Base-by-base conservation (phyloP, 2,113 vertebrate genomes). In the Setophaga petechia region DNA sequence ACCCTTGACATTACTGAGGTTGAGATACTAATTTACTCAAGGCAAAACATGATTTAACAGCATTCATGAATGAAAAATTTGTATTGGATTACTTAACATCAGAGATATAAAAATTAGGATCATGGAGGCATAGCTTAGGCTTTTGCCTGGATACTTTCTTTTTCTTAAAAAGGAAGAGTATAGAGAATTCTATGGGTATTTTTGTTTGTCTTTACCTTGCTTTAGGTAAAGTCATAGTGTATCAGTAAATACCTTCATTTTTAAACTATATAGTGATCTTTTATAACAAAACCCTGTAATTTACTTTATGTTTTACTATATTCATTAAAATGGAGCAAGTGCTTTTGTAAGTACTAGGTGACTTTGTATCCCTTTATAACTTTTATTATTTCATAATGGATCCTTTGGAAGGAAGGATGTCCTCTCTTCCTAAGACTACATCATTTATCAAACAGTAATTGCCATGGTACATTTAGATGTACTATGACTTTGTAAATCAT, bases 381-480 rank as follows among this genome's bases (percentile, higher is more conserved):
- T 93, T 81, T 15, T 11, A 7, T 43, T 68, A 63, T 90, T 95
- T 91, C 33, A 51, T 84, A 37, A 62, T 25, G 10, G 66, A 30
- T 72, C 31, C 21, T 88, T 62, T 86, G 75, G 72, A 94, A 89
- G 54, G 47, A 72, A 92, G 21, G 15, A n/a, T 68, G 33, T 66
- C 47, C 63, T 94, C 23, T 89, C 61, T 52, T 77, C 43, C 28
- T 54, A 61, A 61, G 51, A 73, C 57, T 63, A 10, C 57, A 44
- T 61, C 6, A 66, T 93, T 95, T 90, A 80, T 79, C 83, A 82
- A 89, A 59, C 83, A 87, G 22, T 79, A 79, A 85, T 92, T 84
- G 35, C 69, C 44, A 23, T 11, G 20, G 28, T 78, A 20, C 44
- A 12, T 92, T 90, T 89, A 77, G 65, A 39, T 74, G 78, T 49